phyloP scores from a whole-genome alignment of 2,113 vertebrate species.

The Pygoscelis antarcticus region DNA sequence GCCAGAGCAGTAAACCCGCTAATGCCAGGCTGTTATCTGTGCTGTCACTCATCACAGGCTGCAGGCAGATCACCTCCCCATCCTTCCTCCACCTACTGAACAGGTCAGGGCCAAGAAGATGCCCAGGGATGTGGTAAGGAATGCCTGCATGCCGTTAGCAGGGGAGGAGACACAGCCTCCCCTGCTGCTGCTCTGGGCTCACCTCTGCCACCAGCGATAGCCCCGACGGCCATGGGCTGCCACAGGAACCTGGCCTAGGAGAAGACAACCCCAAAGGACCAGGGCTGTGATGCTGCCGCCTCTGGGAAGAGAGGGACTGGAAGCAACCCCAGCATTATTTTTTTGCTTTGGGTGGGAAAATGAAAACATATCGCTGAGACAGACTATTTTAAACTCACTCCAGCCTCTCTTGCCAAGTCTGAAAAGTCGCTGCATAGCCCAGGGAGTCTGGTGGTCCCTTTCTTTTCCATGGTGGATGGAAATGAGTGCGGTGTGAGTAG shows the following conservation, averaged over 20 bases:
- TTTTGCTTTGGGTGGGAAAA: background rate
- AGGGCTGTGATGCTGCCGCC: background rate
- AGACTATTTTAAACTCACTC: background rate
- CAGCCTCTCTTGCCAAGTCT: background rate
- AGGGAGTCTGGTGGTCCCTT: background rate
- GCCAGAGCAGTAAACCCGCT: background rate
- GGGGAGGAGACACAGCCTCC: background rate
- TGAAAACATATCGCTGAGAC: background rate
- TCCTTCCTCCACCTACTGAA: background rate
- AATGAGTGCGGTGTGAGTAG: background rate
- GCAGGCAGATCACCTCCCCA: background rate
- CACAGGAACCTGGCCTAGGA: accelerated
- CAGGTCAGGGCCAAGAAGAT: background rate
- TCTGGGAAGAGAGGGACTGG: background rate
- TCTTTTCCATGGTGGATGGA: background rate
- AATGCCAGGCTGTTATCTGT: background rate
- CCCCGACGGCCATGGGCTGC: accelerated
- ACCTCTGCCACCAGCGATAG: accelerated
- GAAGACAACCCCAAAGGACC: background rate
- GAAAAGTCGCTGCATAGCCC: background rate
- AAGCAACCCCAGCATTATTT: background rate
- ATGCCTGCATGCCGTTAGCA: background rate
- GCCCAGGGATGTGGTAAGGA: background rate
- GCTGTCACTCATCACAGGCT: background rate
- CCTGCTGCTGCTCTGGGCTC: background rate